phyloP scores from a whole-genome alignment of 2,797 vertebrate species.

The Aplochiton taeniatus region DNA sequence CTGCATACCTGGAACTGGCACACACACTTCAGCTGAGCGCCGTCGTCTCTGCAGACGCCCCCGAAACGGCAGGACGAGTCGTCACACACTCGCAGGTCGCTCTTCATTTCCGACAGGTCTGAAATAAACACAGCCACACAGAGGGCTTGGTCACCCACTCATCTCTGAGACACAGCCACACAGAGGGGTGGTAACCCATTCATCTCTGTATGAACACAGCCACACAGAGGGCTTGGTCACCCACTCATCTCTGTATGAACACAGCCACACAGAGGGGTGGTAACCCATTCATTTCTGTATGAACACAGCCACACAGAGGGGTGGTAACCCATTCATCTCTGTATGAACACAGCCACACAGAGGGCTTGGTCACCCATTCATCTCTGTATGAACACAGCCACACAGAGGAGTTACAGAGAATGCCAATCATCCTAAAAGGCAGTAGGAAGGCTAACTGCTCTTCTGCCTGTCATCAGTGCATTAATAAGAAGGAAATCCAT shows the following conservation, averaged over 20 bases:
- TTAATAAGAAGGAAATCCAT: too few species aligned
- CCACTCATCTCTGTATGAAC: too few species aligned
- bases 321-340: not conserved
- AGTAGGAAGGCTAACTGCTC: too few species aligned
- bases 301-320: not conserved
- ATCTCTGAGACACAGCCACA: not conserved
- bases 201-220: not conserved
- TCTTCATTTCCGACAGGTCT: conserved; percentile 90
- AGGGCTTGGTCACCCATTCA: too few species aligned
- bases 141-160: not conserved
- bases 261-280: too few species aligned
- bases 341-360: not conserved
- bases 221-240: not conserved
- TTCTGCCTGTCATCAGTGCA: too few species aligned
- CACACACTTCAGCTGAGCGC: conserved; percentile 87
- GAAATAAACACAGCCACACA: conserved; percentile 31
- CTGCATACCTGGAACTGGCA: conserved; percentile 90
- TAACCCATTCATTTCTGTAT: too few species aligned
- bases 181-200: too few species aligned
- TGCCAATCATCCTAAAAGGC: too few species aligned
- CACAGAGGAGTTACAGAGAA: too few species aligned
- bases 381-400: too few species aligned
- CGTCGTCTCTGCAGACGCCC: conserved; percentile 90
- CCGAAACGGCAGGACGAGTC: conserved; percentile 90
- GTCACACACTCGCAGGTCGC: conserved; percentile 85